Evolutionary conservation across 37 sponge, comb jelly and placozoan species (phyloP), one percentile per base, ranked within the genome.

Genomic region (Bolinopsis microptera): DNA sequence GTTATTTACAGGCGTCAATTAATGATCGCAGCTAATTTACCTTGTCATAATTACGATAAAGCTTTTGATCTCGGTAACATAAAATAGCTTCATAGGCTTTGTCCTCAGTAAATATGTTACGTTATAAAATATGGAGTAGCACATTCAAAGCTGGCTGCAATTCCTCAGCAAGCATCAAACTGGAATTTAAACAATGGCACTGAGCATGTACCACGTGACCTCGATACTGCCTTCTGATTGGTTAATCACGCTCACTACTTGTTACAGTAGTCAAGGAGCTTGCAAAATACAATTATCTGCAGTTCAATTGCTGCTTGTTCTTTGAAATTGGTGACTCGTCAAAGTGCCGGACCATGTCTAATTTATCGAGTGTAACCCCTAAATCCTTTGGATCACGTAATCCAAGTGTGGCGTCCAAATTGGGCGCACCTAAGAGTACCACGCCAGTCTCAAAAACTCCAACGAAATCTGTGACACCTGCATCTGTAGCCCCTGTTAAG

Each of bases 201-300:
- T 18, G 13, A 48, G 61, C 13, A 48, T 5, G 13, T 48, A 48
- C 61, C 74, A 70, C 74, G 74, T 70, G 74, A 70, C 74, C 26
- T 2, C 26, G 1, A 22, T n/a, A 28, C 28, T 28, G 74, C 74
- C 3, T 26, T 2, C 1, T 26, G 28, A 70, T 70, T 70, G 74
- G 74, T 26, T 22, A 22, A 28, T 26, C 25, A 22, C 25, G 25
- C 74, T 28, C 25, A 22, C 74, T 70, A 70, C 74, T 70, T 70
- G 74, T 70, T 80, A 13, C 23, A 32, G 82, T 80, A 80, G 82
- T 80, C 82, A 80, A 80, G 82, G 82, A 80, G 82, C 82, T 80
- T 35, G 82, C 38, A 32, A 80, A 80, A 80, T 28, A 80, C 82
- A 80, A 32, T 80, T 80, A 35, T 33, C 30, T 24, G 74, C 74